Evolutionary conservation across 2,113 vertebrate species (phyloP).

Genomic region (Eudyptes chrysolophus): DNA sequence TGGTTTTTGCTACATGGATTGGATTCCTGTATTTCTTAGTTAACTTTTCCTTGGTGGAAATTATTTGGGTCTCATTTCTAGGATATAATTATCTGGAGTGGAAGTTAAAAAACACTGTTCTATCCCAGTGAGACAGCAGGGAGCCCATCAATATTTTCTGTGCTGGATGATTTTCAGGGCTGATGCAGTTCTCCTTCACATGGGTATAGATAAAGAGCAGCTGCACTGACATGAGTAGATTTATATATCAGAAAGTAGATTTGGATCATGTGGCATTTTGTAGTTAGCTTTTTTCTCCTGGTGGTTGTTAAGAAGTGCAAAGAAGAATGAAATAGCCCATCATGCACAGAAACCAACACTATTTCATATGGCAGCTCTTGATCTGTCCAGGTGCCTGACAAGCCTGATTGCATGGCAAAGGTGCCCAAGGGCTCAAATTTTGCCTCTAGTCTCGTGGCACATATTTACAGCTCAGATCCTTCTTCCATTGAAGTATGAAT

Average conservation of each 20-base stretch:
- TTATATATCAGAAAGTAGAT: background rate
- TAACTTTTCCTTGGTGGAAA: background rate
- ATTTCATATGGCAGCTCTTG: background rate
- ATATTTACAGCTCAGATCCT: background rate
- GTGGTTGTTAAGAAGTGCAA: conserved; percentile 1
- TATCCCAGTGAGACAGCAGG: background rate
- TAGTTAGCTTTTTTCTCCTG: background rate
- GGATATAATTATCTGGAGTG: conserved; percentile 19
- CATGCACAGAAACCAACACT: background rate
- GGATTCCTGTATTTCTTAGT: conserved; percentile 10
- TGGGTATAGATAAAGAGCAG: background rate
- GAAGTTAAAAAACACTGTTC: conserved; percentile 23
- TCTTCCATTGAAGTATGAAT: background rate
- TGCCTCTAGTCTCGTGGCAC: background rate
- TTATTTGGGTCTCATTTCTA: conserved; percentile 25
- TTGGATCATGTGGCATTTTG: conserved; percentile 7
- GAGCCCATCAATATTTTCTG: conserved; percentile 32
- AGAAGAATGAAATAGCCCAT: background rate
- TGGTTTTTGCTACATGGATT: background rate
- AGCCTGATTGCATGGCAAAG: background rate
- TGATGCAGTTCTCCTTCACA: background rate
- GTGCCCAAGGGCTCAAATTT: background rate
- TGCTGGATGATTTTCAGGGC: background rate
- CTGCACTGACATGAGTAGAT: background rate
- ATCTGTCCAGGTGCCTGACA: background rate